Evolutionary conservation across 2,113 vertebrate species (phyloP).

Genomic region (Sitta europaea): DNA sequence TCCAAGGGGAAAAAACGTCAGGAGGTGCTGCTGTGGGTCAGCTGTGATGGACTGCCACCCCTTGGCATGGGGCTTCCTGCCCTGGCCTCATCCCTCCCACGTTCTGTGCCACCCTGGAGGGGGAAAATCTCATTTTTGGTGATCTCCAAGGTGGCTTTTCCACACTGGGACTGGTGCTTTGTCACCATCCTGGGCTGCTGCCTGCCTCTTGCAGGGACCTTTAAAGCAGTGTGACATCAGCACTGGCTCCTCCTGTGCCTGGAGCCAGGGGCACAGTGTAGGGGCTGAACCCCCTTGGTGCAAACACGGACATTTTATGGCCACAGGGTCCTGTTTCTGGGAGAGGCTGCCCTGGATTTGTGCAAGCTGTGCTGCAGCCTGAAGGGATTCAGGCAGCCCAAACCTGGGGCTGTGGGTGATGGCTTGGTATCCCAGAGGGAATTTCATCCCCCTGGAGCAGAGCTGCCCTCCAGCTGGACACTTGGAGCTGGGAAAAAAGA

Average conservation of each 20-base stretch:
- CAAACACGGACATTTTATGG: accelerated
- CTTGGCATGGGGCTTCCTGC: neutral
- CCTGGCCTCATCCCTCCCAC: accelerated
- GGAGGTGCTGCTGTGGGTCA: neutral
- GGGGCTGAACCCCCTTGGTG: neutral
- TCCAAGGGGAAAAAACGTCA: neutral
- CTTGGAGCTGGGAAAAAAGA: neutral
- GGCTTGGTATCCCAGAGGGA: neutral
- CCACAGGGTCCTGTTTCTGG: neutral
- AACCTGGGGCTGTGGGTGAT: neutral
- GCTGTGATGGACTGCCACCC: neutral
- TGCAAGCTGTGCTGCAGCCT: neutral
- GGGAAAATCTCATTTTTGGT: no score
- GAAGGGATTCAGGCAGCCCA: neutral
- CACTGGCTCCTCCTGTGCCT: neutral
- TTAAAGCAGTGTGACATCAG: neutral
- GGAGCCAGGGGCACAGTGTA: neutral
- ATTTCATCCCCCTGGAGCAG: neutral
- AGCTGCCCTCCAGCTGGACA: neutral
- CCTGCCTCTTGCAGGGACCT: neutral
- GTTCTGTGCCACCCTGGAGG: no score
- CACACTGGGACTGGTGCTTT: no score
- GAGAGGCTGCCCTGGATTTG: neutral
- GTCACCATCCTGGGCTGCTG: neutral
- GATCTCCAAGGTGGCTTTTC: no score